phyloP scores from a whole-genome alignment of 2,888 invertebrate genomes.

The Sinodicranocentrus sp. region DNA sequence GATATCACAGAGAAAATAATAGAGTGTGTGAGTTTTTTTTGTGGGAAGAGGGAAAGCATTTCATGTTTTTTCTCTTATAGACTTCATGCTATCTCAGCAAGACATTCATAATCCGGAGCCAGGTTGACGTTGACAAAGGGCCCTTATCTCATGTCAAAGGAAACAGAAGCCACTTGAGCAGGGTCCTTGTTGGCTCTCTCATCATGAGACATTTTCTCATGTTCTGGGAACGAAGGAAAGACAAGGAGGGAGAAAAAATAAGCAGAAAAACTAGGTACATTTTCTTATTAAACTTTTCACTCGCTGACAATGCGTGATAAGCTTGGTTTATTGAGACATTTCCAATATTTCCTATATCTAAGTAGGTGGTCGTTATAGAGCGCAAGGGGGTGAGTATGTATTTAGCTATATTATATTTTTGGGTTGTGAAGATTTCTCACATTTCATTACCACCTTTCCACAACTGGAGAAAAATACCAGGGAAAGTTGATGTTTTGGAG shows the following conservation, averaged over 20 bases:
- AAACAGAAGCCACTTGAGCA: constrained; percentile 74
- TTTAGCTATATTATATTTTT: too few species aligned
- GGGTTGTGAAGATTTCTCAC: too few species aligned
- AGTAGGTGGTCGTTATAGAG: too few species aligned
- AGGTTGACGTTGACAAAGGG: constrained; percentile 76
- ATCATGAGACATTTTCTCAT: constrained; percentile 57
- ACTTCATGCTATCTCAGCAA: constrained; percentile 55
- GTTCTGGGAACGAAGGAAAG: neutral
- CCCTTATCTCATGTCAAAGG: constrained; percentile 75
- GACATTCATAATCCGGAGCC: constrained; percentile 75
- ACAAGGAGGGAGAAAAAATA: neutral
- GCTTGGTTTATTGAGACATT: constrained; percentile 74
- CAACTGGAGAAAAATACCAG: too few species aligned
- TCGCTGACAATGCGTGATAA: constrained; percentile 59
- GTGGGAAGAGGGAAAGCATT: neutral
- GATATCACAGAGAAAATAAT: neutral
- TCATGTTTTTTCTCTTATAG: constrained; percentile 16
- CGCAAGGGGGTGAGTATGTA: too few species aligned
- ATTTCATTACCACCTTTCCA: too few species aligned
- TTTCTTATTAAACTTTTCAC: too few species aligned
- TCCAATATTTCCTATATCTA: constrained; percentile 72
- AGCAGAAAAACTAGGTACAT: too few species aligned
- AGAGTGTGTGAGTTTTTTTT: too few species aligned
- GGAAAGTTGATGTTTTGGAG: too few species aligned
- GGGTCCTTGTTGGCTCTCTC: constrained; percentile 56